Evolutionary conservation across 2,113 vertebrate genomes (phyloP), one percentile per base, ranked within the genome.

Genomic region (Megalops atlanticus): DNA sequence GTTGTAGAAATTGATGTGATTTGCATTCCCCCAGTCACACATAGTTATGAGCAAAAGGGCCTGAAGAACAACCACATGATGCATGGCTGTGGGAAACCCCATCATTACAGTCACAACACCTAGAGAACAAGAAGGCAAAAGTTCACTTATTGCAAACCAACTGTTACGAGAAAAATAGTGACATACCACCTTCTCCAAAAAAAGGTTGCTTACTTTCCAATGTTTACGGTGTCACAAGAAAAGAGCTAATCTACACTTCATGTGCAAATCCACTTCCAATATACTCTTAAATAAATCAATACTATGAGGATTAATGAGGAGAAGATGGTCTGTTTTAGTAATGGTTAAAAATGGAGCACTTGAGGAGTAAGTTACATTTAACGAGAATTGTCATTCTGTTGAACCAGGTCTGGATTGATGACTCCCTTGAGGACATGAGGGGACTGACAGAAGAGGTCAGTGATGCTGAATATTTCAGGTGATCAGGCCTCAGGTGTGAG

Each of bases 1-100:
- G 0, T 95, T 93, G 88, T 97, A 87, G 70, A 96, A 97, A 89
- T 97, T 95, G 89, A 96, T 94, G 85, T 94, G 94, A 86, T 93
- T 95, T 82, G 92, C 90, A 36, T 75, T 49, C 16, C 64, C 78
- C 87, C 82, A 6, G 82, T 81, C 88, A 81, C 77, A 2, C 24
- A 85, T 87, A 73, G 93, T 11, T 85, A 89, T 0, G 89, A 81
- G 80, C 36, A 93, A 12, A 78, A 95, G 79, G 64, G 94, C 31
- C 0, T 90, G 93, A 47, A 95, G 54, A 40, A 91, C 1, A 43
- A 91, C 31, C 14, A 82, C 58, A 18, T 49, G 24, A 49, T 78
- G 79, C 27, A 81, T 36, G 21, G 41, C 24, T 36, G 70, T 31
- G 27, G 45, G 21, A 36, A 75, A 24, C 21, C 68, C 89, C 80